Evolutionary conservation across 2,888 invertebrate species (phyloP).

Genomic region (Phyllotreta striolata): DNA sequence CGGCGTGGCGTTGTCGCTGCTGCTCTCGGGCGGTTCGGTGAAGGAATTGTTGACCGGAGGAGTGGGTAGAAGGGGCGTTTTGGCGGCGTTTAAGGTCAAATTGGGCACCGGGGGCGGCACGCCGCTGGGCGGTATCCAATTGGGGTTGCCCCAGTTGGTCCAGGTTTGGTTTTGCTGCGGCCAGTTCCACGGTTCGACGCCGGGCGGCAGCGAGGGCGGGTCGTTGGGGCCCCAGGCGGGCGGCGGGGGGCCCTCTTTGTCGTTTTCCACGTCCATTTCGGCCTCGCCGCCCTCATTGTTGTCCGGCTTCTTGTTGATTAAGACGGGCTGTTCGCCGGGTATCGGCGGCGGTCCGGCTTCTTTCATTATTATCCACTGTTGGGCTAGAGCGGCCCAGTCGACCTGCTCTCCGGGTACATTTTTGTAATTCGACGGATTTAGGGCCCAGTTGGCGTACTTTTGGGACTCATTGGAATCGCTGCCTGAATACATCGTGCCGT

Average conservation of each 20-base stretch:
- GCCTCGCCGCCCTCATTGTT: conserved; percentile 75
- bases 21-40: conserved; percentile 49
- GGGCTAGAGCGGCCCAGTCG: conserved; percentile 96
- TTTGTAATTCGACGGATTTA: conserved; percentile 83
- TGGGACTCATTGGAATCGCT: conserved; percentile 65
- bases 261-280: conserved; percentile 87
- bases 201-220: conserved; percentile 43
- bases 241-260: conserved; percentile 65
- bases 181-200: conserved; percentile 54
- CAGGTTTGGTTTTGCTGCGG: conserved; percentile 61
- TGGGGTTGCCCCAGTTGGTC: conserved; percentile 53
- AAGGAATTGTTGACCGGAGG: conserved; percentile 51
- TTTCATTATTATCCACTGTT: conserved; percentile 98
- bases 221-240: conserved; percentile 61
- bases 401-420: conserved; percentile 82
- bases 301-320: conserved; percentile 28
- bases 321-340: conserved; percentile 43
- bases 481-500: conserved; percentile 64
- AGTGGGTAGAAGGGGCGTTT: conserved; percentile 58
- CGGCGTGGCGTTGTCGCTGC: conserved; percentile 48
- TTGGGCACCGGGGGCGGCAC: conserved; percentile 48
- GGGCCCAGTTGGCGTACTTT: conserved; percentile 80
- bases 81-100: conserved; percentile 40
- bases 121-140: conserved; percentile 60
- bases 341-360: conserved; percentile 67